Evolutionary conservation across 1,140 invertebrate genomes (phyloP), one percentile per base, ranked within the genome.

Genomic region (Drosophila leontia): DNA sequence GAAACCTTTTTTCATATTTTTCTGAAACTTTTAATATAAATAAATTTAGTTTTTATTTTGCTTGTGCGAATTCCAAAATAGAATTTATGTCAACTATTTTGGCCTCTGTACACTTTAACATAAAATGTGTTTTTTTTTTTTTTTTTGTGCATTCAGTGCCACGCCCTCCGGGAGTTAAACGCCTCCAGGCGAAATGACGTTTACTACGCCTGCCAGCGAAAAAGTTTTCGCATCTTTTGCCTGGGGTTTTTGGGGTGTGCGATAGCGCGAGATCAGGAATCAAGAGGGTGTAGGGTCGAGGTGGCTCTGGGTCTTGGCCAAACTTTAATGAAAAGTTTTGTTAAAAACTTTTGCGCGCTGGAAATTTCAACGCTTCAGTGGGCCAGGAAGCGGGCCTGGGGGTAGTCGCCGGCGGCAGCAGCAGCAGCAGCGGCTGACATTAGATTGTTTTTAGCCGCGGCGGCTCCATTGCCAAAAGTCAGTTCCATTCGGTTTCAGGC

Each of bases 251-350:
- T 64, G 13, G 45, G 35, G 17, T 48, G 53, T 39, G 19, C 53
- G 53, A 39, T 56, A 39, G 53, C 53, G 53, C 53, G 19, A 56
- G 53, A 56, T 56, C 53, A 26, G 35, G 13, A 15, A 56, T 56
- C 53, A 55, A 19, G 7, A 15, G 34, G 17, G 12, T 11, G 8
- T 7, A 17, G 17, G 45, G 45, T 15, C 29, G 23, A 23, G 59
- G 48, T 48, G 69, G 55, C 44, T 51, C 53, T 58, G 70, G 70
- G 53, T 74, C 68, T 74, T 74, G 70, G 70, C 70, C 70, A 74
- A 91, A 91, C 87, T 91, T 91, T 87, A 91, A 91, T 91, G 80
- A 91, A 91, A 91, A 91, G 82, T 91, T 91, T 91, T 87, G 78
- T 85, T 83, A 80, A 91, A 91, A 91, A 77, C 60, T 82, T 82